Conservation (phyloP, 2,797 vertebrate species). For the Galago senegalensis region DNA sequence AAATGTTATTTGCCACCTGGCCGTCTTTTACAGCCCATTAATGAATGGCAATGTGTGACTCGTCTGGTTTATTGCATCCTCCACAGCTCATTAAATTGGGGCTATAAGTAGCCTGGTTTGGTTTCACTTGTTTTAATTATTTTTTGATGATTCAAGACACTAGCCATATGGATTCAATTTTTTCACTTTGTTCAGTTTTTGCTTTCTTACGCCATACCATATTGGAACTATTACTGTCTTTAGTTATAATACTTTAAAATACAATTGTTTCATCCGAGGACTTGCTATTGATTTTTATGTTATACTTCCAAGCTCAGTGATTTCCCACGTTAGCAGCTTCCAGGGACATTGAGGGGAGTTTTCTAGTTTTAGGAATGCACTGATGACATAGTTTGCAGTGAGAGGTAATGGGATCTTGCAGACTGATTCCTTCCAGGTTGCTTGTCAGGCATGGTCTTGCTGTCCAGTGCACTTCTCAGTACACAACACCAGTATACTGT, state of each 20-base stretch:
- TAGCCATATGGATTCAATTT: constrained; percentile 70
- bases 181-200: constrained; percentile 14
- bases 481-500: not conserved
- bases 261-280: not conserved
- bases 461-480: not conserved
- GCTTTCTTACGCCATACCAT: not conserved
- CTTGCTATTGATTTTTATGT: constrained; percentile 5
- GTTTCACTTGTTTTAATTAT: constrained; percentile 81
- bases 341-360: not conserved
- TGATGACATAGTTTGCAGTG: constrained; percentile 29
- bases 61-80: constrained; percentile 79
- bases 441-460: not conserved
- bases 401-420: not conserved
- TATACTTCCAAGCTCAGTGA: not conserved
- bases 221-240: not conserved
- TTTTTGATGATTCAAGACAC: constrained; percentile 72
- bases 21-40: constrained; percentile 76
- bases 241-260: constrained; percentile 7
- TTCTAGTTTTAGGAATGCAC: not conserved
- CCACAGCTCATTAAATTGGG: constrained; percentile 77
- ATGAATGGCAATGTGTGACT: constrained; percentile 78
- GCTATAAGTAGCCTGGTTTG: constrained; percentile 52
- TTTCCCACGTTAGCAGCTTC: constrained; percentile 25
- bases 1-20: constrained; percentile 73
- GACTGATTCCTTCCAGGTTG: constrained; percentile 17